Evolutionary conservation across 2,888 invertebrate genomes (phyloP), one percentile per base, ranked within the genome.

Genomic region (Nezara viridula): DNA sequence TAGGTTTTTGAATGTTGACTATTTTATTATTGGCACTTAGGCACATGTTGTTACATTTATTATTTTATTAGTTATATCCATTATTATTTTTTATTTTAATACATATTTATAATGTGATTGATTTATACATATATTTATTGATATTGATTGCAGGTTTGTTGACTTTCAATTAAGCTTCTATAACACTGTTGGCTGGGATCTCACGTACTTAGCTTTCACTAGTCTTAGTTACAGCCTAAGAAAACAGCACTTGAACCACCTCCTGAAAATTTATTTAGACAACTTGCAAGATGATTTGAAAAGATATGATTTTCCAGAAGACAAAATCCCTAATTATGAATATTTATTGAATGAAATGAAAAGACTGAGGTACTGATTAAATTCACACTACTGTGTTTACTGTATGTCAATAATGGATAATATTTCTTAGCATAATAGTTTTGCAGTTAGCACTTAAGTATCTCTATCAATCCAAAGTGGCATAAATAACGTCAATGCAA

Each of bases 121-220:
- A 55, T 55, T 24, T 85, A n/a, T 85, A 21, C 27, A 49, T 85
- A 47, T 85, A 12, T 44, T 49, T 6, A 49, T 44, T 12, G 49
- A 19, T 44, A 27, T 27, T 86, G 47, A 12, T 86, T 40, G 47
- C 44, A 86, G 86, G 52, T 86, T 86, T 55, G 37, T 86, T 12
- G 86, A 86, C 40, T 49, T 86, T 37, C 86, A 86, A 47, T 9
- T 86, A 5, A 52, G 50, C 40, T 86, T 86, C 21, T 86, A 86
- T 55, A 14, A 2, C 0, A 50, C 50, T 7, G 21, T 55, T 12
- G 32, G 9, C 5, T 86, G 86, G 50, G 86, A 86, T 47, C 47
- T 86, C 27, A 86, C 55, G 12, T 86, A 86, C 19, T 37, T 50
- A 5, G 21, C 40, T 32, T 86, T 44, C 52, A 52, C 52, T 5